Conservation (phyloP, 2,888 invertebrate species). For the Ophonus ardosiacus region DNA sequence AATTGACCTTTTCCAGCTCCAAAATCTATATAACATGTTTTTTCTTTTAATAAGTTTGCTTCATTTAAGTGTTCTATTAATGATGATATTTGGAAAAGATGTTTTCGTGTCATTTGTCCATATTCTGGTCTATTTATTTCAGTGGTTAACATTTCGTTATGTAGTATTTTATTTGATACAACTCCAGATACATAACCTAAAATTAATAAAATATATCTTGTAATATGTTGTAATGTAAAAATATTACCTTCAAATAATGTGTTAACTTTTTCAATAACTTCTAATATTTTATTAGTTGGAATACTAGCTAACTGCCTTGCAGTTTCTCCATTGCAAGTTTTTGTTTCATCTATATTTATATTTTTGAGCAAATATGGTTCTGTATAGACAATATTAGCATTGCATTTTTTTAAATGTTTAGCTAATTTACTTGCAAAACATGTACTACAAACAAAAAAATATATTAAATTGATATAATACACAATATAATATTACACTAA, state of each 20-base stretch:
- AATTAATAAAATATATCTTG: background rate
- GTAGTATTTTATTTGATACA: conserved; percentile 74
- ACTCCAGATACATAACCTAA: conserved; percentile 70
- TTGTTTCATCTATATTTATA: conserved; percentile 75
- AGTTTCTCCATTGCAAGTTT: conserved; percentile 64
- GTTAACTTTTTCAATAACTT: conserved; percentile 75
- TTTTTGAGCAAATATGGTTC: conserved; percentile 78
- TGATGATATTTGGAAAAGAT: conserved; percentile 88
- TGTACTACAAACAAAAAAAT: conserved; percentile 77
- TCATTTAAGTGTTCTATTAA: conserved; percentile 84
- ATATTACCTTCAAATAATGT: conserved; percentile 72
- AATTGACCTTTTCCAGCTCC: conserved; percentile 94
- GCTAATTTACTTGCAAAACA: conserved; percentile 82
- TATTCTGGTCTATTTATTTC: conserved; percentile 78
- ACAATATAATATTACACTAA: conserved; percentile 73
- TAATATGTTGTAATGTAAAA: background rate
- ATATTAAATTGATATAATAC: conserved; percentile 41
- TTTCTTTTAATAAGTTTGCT: conserved; percentile 79
- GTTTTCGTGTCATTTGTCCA: conserved; percentile 82
- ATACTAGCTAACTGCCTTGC: conserved; percentile 74
- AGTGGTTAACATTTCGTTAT: conserved; percentile 76
- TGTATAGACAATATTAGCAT: conserved; percentile 79
- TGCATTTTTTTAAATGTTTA: conserved; percentile 86
- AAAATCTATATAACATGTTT: conserved; percentile 89
- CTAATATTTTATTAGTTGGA: conserved; percentile 72